Evolutionary conservation across 1,140 invertebrate species (phyloP).

Genomic region (Drosophila bocki): DNA sequence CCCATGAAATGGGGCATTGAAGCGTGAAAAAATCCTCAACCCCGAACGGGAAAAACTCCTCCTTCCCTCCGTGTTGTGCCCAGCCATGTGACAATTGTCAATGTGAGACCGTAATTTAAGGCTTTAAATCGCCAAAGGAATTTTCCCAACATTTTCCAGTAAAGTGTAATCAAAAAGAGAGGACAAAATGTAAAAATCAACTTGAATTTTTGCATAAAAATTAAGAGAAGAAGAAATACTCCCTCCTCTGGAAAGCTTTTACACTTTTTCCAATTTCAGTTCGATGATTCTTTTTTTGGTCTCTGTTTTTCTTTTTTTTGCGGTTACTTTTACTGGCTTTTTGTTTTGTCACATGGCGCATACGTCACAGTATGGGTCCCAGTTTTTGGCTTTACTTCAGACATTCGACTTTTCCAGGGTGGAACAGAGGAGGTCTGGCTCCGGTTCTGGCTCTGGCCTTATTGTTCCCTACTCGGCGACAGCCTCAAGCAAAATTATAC

Average conservation of each 20-base stretch:
- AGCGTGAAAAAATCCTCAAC: conserved; percentile 41
- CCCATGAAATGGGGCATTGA: conserved; percentile 63
- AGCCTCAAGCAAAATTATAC: conserved; percentile 82
- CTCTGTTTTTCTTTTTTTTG: conserved; percentile 7
- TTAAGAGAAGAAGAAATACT: conserved; percentile 13
- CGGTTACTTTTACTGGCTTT: conserved; percentile 5
- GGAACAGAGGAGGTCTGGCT: neutral
- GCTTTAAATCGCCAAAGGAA: conserved; percentile 39
- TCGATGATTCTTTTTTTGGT: conserved; percentile 46
- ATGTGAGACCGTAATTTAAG: conserved; percentile 72
- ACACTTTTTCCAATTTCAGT: conserved; percentile 25
- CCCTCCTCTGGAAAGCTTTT: conserved; percentile 12
- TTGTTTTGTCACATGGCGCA: conserved; percentile 63
- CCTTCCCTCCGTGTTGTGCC: conserved; percentile 6
- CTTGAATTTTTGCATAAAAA: conserved; percentile 36
- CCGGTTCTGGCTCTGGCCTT: conserved; percentile 17
- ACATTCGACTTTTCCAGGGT: conserved; percentile 38
- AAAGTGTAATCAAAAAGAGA: conserved; percentile 46
- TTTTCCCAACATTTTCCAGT: conserved; percentile 21
- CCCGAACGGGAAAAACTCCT: conserved; percentile 1
- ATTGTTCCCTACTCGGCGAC: conserved; percentile 77
- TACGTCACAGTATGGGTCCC: conserved; percentile 65
- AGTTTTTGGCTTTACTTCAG: conserved; percentile 51
- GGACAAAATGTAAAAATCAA: conserved; percentile 9
- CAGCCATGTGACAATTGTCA: conserved; percentile 75